Conservation (phyloP, 2,113 vertebrate genomes). For the Oryzias celebensis region DNA sequence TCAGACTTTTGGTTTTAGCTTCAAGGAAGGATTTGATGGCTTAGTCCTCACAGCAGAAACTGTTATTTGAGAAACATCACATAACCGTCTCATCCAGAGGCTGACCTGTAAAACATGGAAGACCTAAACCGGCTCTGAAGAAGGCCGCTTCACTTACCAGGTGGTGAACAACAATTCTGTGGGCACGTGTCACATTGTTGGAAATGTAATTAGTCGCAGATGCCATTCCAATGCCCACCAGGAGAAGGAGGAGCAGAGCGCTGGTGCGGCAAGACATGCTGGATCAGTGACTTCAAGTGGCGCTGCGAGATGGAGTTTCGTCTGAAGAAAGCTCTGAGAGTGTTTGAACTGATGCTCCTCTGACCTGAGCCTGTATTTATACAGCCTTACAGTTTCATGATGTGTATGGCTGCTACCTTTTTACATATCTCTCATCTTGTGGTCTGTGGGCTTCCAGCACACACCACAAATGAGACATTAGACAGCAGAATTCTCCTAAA, state of each 20-base stretch:
- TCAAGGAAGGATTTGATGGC: no score
- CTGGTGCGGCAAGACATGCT: constrained; percentile 26
- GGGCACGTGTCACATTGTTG: fast-evolving
- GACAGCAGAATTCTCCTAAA: constrained; percentile 61
- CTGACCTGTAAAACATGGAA: neutral
- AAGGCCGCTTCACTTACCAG: constrained; percentile 54
- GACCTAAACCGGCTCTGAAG: constrained; percentile 7
- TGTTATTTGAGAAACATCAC: neutral
- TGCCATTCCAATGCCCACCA: constrained; percentile 26
- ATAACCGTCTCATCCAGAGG: no score
- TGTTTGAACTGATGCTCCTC: constrained; percentile 16
- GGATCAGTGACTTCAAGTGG: neutral
- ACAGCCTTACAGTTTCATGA: constrained; percentile 9
- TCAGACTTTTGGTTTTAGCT: neutral
- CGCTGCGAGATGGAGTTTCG: neutral
- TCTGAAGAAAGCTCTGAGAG: neutral
- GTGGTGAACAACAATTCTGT: neutral
- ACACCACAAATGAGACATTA: constrained; percentile 39
- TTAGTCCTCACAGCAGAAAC: neutral
- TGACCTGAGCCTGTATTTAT: constrained; percentile 59
- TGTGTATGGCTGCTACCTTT: constrained; percentile 14
- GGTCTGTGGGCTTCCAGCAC: constrained; percentile 68
- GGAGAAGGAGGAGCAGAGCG: constrained; percentile 33
- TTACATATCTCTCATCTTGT: constrained; percentile 34
- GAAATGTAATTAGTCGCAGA: neutral